Conservation (phyloP, 2,797 vertebrate genomes). For the Glossophaga mutica region DNA sequence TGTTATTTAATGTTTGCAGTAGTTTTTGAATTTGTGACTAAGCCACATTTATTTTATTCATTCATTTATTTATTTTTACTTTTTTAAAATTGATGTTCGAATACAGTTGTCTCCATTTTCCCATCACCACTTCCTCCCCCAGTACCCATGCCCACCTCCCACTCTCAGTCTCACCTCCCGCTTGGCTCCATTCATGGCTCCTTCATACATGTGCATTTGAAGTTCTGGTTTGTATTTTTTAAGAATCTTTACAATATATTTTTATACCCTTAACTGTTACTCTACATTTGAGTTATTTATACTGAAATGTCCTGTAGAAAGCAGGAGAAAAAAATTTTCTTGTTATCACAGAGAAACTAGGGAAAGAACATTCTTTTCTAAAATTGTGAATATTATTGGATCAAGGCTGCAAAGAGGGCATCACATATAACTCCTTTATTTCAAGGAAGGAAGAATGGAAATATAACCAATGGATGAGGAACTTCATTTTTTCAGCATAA, state of each 20-base stretch:
- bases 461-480: background rate
- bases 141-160: no score
- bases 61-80: no score
- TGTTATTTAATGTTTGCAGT: background rate
- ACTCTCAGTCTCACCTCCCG: no score
- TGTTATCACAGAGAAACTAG: background rate
- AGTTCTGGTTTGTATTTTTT: no score
- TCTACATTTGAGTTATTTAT: background rate
- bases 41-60: no score
- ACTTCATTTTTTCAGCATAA: background rate
- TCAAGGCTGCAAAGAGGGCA: background rate
- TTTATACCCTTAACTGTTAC: no score
- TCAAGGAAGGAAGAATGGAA: background rate
- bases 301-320: background rate
- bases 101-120: no score
- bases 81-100: no score
- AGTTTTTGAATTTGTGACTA: background rate
- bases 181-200: no score
- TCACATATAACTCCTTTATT: background rate
- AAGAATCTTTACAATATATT: no score
- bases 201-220: no score
- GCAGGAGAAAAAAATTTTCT: background rate
- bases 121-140: no score
- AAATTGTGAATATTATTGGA: background rate
- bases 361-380: background rate